Conservation (phyloP, 64 coral and sea anemone species). For the Hydrozoanthus tunicans region DNA sequence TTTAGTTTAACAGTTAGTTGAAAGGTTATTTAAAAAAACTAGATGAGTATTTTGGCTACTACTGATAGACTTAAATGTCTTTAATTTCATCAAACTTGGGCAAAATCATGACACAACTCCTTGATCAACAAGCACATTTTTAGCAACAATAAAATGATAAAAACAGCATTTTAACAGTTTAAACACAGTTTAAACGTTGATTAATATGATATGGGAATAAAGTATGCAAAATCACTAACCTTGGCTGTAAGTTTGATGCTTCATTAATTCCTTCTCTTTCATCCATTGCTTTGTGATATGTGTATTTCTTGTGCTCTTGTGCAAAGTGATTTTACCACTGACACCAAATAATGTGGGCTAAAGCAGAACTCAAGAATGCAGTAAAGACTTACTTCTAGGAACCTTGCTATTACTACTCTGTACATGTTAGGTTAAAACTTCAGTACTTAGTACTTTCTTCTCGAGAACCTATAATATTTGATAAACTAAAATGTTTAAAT, state of each 20-base stretch:
- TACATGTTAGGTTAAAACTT: no score
- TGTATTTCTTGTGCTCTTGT: constrained; percentile 24
- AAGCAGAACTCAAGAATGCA: not conserved
- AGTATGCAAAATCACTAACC: constrained; percentile 15
- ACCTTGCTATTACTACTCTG: no score
- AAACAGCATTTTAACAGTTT: not conserved
- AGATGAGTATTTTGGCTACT: not conserved
- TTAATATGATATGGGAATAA: not conserved
- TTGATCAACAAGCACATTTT: no score
- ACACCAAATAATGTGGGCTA: constrained; percentile 4
- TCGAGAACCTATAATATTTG: no score
- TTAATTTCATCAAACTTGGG: no score
- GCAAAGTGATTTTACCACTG: constrained; percentile 32
- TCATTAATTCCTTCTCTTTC: constrained; percentile 23
- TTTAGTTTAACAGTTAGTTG: not conserved
- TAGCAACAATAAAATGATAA: not conserved
- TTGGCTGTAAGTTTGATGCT: constrained; percentile 18
- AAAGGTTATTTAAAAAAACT: constrained; percentile 5
- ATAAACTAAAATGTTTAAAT: no score
- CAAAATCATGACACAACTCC: no score
- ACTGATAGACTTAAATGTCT: no score
- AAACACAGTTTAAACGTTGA: not conserved
- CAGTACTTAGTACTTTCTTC: no score
- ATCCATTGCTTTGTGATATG: constrained; percentile 12
- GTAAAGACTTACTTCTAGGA: no score